phyloP scores from a whole-genome alignment of 2,888 invertebrate species.

The Pyralis farinalis region DNA sequence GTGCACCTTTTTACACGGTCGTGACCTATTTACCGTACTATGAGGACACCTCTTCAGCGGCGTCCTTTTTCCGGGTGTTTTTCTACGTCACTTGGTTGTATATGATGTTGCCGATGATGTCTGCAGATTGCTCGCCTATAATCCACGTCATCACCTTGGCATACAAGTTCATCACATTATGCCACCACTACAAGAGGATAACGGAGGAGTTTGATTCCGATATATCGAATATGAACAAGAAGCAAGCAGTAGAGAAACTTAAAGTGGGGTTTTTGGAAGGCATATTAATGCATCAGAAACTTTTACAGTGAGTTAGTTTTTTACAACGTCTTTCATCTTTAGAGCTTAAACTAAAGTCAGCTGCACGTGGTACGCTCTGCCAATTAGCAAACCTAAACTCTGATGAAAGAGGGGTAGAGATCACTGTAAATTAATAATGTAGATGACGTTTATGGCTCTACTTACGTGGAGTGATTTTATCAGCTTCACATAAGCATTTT shows the following conservation, averaged over 20 bases:
- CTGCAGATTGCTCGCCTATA: conserved; percentile 65
- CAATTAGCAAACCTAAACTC: too few relatives aligned
- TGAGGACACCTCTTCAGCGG: conserved; percentile 42
- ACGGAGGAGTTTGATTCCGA: conserved; percentile 42
- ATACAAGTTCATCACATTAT: conserved; percentile 58
- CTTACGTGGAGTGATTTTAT: too few relatives aligned
- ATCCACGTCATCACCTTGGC: conserved; percentile 55
- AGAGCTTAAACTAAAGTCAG: too few relatives aligned
- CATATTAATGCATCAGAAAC: conserved; percentile 59
- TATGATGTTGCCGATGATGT: conserved; percentile 73
- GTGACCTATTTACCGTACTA: conserved; percentile 63
- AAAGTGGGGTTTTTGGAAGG: conserved; percentile 51
- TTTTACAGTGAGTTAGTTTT: conserved; percentile 54
- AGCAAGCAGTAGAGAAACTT: conserved; percentile 39
- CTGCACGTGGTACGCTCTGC: too few relatives aligned
- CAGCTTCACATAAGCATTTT: too few relatives aligned
- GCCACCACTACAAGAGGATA: conserved; percentile 49
- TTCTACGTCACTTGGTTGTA: conserved; percentile 65
- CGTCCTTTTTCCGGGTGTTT: conserved; percentile 49
- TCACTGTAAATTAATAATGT: too few relatives aligned
- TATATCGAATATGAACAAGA: conserved; percentile 30
- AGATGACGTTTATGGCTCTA: too few relatives aligned
- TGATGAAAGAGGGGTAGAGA: too few relatives aligned
- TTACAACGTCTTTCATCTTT: too few relatives aligned
- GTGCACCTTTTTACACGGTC: conserved; percentile 63